phyloP scores from a whole-genome alignment of 2,797 vertebrate genomes.

The Huso huso region DNA sequence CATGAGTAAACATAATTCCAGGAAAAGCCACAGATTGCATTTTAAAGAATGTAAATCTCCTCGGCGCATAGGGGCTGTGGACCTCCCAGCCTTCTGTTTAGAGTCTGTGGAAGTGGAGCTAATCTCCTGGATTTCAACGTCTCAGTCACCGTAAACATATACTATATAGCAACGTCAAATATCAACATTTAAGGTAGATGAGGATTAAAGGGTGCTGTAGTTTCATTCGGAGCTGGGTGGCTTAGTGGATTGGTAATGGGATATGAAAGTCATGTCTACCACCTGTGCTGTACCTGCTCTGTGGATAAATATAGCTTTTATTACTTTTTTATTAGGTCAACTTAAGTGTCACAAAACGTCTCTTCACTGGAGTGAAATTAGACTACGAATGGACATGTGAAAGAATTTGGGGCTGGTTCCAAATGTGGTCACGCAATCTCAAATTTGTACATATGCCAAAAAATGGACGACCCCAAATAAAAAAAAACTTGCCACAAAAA shows the following conservation, averaged over 20 bases:
- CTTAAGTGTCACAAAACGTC: no score
- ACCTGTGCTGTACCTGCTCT: no score
- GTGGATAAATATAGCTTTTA: no score
- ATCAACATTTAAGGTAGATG: constrained; percentile 8
- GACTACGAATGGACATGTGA: no score
- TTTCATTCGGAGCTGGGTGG: constrained; percentile 8
- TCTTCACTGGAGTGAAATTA: no score
- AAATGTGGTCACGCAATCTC: no score
- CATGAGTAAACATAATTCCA: constrained; percentile 22
- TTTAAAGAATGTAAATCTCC: background rate
- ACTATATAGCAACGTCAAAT: constrained; percentile 7
- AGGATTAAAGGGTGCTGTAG: background rate
- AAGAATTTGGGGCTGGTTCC: no score
- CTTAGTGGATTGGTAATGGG: background rate
- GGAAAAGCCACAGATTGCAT: constrained; percentile 21
- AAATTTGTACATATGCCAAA: no score
- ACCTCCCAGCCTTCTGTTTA: background rate
- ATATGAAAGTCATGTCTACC: background rate
- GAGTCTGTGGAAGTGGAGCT: constrained; percentile 12
- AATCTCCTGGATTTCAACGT: constrained; percentile 1
- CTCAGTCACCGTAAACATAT: background rate
- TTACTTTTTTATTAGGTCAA: no score
- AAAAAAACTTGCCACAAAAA: no score
- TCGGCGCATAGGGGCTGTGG: constrained; percentile 16
- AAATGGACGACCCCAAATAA: no score